phyloP scores from a whole-genome alignment of 2,113 vertebrate genomes.

The Psettodes erumei region DNA sequence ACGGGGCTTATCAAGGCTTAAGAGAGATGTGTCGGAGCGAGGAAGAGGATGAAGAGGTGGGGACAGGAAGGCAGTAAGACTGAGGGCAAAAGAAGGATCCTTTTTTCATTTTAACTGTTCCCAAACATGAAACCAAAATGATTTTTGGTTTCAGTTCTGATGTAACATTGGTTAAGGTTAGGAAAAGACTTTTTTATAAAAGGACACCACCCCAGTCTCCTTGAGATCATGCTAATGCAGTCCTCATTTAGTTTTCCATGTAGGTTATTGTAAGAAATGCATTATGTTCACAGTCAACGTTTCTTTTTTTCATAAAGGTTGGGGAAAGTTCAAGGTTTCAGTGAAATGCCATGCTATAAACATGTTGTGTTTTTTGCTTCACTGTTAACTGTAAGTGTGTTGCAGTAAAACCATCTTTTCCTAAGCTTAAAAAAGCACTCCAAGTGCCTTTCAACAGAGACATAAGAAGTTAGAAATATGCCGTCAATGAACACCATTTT shows the following conservation, averaged over 20 bases:
- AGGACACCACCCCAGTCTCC: not conserved
- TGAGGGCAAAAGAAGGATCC: not conserved
- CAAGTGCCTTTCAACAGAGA: too few relatives aligned
- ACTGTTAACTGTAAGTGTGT: too few relatives aligned
- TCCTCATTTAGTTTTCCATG: not conserved
- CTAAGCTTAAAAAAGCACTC: not conserved
- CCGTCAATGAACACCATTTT: too few relatives aligned
- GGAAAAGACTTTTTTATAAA: not conserved
- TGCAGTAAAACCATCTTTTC: too few relatives aligned
- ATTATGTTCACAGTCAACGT: not conserved
- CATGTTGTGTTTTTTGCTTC: too few relatives aligned
- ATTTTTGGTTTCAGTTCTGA: not conserved
- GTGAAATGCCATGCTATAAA: too few relatives aligned
- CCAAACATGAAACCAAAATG: too few relatives aligned
- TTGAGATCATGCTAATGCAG: not conserved
- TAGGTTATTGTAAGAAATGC: not conserved
- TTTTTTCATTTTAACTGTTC: not conserved
- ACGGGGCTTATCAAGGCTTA: constrained; percentile 49
- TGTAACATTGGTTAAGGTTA: not conserved
- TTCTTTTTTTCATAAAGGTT: too few relatives aligned
- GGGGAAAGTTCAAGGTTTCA: too few relatives aligned
- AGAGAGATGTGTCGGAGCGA: not conserved
- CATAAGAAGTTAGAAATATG: too few relatives aligned
- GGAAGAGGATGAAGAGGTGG: constrained; percentile 4
- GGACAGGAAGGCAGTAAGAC: not conserved